phyloP scores from a whole-genome alignment of 2,113 vertebrate species.

The Brachirus orientalis region DNA sequence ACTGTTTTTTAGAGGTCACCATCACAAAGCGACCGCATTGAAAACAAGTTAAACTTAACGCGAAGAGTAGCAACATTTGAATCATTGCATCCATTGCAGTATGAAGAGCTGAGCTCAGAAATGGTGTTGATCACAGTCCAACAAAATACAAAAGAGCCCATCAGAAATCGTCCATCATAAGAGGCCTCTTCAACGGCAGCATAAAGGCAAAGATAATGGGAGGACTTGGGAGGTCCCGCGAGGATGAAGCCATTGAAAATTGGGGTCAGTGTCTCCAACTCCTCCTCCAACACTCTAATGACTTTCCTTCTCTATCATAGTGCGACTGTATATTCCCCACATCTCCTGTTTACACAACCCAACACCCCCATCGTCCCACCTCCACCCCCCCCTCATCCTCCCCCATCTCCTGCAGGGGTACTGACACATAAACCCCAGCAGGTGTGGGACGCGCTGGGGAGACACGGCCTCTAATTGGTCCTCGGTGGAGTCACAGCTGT shows the following conservation, averaged over 20 bases:
- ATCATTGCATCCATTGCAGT: conserved; percentile 36
- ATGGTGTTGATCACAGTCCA: conserved; percentile 61
- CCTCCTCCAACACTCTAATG: conserved; percentile 30
- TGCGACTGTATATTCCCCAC: conserved; percentile 39
- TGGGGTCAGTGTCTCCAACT: conserved; percentile 71
- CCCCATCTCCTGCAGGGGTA: conserved; percentile 60
- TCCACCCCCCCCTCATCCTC: conserved; percentile 3
- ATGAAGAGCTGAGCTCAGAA: conserved; percentile 27
- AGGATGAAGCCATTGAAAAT: conserved; percentile 67
- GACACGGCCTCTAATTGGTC: conserved; percentile 79
- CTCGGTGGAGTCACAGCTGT: conserved; percentile 78
- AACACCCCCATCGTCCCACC: conserved; percentile 20
- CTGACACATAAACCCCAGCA: conserved; percentile 79
- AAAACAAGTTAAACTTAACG: conserved; percentile 7
- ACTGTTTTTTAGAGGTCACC: no score
- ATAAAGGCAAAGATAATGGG: conserved; percentile 67
- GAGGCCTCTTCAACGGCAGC: conserved; percentile 62
- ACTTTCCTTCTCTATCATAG: conserved; percentile 37
- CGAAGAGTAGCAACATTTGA: conserved; percentile 26
- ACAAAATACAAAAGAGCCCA: conserved; percentile 64
- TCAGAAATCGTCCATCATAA: conserved; percentile 68
- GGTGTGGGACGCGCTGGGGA: conserved; percentile 70
- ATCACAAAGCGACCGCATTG: not conserved
- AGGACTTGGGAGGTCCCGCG: conserved; percentile 72
- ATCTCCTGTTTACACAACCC: conserved; percentile 28